Evolutionary conservation across 2,113 vertebrate species (phyloP).

Genomic region (Turnix velox): DNA sequence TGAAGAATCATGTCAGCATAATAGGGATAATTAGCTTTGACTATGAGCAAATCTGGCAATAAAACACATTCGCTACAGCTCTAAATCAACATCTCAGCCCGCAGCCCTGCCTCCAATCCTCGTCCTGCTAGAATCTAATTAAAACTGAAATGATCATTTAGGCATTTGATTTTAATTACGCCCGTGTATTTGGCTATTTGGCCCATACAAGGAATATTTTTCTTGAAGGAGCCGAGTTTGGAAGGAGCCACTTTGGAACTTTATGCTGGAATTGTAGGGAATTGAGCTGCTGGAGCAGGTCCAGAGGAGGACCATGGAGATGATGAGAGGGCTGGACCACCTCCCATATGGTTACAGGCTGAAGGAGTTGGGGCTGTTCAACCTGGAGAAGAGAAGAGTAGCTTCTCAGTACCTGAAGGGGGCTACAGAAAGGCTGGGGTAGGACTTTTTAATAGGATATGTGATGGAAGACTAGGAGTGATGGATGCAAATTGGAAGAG

Average conservation of each 20-base stretch:
- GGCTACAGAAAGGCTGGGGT: no score
- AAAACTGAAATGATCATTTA: slow-evolving; percentile 52
- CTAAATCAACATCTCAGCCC: slow-evolving; percentile 64
- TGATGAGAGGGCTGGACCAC: no score
- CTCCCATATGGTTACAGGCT: no score
- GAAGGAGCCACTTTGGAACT: neutral
- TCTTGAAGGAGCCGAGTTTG: neutral
- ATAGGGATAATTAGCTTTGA: slow-evolving; percentile 67
- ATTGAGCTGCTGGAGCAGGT: no score
- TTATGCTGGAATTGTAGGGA: neutral
- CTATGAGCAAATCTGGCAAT: slow-evolving; percentile 66
- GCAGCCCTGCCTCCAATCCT: slow-evolving; percentile 50
- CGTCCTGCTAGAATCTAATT: slow-evolving; percentile 66
- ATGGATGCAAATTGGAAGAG: no score
- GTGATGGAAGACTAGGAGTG: no score
- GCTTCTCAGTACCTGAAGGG: no score
- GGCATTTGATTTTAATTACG: slow-evolving; percentile 34
- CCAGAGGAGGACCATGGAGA: no score
- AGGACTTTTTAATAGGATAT: no score
- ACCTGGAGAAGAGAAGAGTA: no score
- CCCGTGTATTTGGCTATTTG: neutral
- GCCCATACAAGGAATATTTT: neutral
- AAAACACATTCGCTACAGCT: slow-evolving; percentile 64
- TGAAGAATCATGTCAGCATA: slow-evolving; percentile 54
- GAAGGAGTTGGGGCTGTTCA: no score